Conservation (phyloP, 1,140 invertebrate genomes). For the Akabosia matsudoensis region DNA sequence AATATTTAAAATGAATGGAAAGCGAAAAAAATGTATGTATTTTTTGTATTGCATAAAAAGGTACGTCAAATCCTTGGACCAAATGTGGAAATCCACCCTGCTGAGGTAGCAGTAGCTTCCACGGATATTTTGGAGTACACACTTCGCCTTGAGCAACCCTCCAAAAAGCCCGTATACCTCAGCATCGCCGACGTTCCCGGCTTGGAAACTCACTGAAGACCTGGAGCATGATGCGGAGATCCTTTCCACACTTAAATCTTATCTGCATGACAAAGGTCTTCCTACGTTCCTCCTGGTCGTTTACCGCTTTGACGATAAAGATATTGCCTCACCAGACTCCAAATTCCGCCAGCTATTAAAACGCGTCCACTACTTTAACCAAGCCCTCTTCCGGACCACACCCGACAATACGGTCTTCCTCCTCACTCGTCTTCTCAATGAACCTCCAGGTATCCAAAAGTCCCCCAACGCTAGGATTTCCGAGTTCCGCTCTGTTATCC, state of each 20-base stretch:
- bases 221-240: not conserved
- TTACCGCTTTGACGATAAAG: not conserved
- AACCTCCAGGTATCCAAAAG: not conserved
- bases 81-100: not conserved
- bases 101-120: not conserved
- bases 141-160: not conserved
- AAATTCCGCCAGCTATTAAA: not conserved
- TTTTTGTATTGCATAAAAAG: too few relatives aligned
- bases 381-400: not conserved
- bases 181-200: not conserved
- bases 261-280: not conserved
- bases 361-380: not conserved
- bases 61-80: not conserved
- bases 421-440: not conserved
- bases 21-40: too few relatives aligned
- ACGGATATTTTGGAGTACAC: conserved; percentile 11
- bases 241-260: not conserved
- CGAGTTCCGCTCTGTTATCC: not conserved
- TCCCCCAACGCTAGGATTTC: not conserved
- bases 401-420: conserved; percentile 1
- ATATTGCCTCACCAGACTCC: not conserved
- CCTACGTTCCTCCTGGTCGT: conserved; percentile 1
- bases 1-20: too few relatives aligned
- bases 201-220: not conserved
- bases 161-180: not conserved